Evolutionary conservation across 2,888 invertebrate species (phyloP).

Genomic region (Amphipyra tragopoginis): DNA sequence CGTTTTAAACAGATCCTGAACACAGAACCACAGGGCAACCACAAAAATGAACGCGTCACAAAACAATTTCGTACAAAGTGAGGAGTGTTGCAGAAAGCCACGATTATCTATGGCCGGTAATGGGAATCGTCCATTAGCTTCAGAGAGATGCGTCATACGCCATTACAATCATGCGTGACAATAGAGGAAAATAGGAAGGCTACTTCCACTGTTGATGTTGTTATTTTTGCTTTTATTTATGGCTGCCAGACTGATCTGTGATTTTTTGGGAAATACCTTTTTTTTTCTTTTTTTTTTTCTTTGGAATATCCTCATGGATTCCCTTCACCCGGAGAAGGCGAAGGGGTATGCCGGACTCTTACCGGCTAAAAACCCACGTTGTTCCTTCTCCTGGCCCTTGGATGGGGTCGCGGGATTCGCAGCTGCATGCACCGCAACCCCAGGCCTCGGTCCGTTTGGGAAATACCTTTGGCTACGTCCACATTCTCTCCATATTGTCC

Average conservation of each 20-base stretch:
- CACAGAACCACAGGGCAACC: slow-evolving; percentile 9
- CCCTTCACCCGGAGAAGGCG: no score
- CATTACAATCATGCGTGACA: slow-evolving; percentile 28
- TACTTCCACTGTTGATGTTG: neutral
- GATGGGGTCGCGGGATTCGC: no score
- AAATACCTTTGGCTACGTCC: no score
- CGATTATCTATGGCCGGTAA: slow-evolving; percentile 33
- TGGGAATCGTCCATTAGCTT: slow-evolving; percentile 46
- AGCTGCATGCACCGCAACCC: no score
- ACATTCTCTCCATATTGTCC: no score
- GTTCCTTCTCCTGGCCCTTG: no score
- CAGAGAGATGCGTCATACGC: slow-evolving; percentile 17
- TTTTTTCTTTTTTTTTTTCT: no score
- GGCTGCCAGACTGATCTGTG: neutral
- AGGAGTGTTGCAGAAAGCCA: slow-evolving; percentile 16
- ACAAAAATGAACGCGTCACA: slow-evolving; percentile 5
- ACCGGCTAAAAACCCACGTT: no score
- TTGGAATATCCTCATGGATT: no score
- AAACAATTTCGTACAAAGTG: slow-evolving; percentile 17
- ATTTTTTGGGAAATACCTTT: no score
- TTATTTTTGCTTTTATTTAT: slow-evolving; percentile 1
- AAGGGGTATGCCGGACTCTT: no score
- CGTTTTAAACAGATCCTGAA: neutral
- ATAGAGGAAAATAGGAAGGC: slow-evolving; percentile 12
- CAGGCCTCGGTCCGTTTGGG: no score